phyloP scores from a whole-genome alignment of 2,797 vertebrate genomes.

The Gobionotothen gibberifrons region DNA sequence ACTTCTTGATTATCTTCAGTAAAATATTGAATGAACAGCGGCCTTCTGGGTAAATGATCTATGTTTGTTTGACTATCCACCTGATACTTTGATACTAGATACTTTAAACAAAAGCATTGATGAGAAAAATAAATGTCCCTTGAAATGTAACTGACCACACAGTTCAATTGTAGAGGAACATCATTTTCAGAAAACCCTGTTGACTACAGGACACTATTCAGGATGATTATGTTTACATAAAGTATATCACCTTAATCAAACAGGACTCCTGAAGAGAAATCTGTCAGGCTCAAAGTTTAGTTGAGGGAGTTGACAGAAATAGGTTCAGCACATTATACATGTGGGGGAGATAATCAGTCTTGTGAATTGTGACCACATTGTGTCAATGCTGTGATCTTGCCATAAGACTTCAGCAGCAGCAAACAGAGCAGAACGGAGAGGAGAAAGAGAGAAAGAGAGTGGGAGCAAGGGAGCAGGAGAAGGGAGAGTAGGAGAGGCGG shows the following conservation, averaged over 20 bases:
- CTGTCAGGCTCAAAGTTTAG: constrained; percentile 54
- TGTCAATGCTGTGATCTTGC: constrained; percentile 74
- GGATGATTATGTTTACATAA: constrained; percentile 16
- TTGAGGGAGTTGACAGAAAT: constrained; percentile 60
- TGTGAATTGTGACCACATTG: constrained; percentile 78
- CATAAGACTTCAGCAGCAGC: constrained; percentile 68
- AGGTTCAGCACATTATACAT: constrained; percentile 72
- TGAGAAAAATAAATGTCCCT: no score
- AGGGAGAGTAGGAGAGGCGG: constrained; percentile 60
- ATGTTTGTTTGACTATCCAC: no score
- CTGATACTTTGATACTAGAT: no score
- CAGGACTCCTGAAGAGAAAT: constrained; percentile 19
- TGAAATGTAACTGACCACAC: no score
- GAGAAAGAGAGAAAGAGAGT: constrained; percentile 42
- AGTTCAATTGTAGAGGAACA: no score
- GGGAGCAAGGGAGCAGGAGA: constrained; percentile 48
- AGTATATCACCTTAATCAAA: constrained; percentile 32
- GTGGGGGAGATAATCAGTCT: constrained; percentile 70
- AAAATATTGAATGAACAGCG: no score
- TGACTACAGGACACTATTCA: not conserved
- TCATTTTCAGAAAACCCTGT: no score
- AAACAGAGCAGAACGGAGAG: constrained; percentile 77
- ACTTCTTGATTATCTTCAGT: no score
- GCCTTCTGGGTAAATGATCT: no score
- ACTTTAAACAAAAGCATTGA: no score